phyloP scores from a whole-genome alignment of 2,888 invertebrate species.

The Drosophila glabriapex region DNA sequence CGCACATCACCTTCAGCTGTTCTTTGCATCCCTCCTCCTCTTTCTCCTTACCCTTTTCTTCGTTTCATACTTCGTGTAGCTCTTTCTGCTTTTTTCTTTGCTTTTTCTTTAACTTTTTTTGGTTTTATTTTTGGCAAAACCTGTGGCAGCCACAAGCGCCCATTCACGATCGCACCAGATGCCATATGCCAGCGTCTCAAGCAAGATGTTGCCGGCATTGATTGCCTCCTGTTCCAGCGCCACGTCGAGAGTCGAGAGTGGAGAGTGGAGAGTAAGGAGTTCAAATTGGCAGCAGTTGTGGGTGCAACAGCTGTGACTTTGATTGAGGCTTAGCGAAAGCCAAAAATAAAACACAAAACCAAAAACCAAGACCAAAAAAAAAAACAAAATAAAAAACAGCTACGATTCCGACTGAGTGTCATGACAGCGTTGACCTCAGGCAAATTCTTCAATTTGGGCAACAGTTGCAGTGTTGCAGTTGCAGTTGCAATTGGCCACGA shows the following conservation, averaged over 20 bases:
- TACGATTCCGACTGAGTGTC: conserved; percentile 55
- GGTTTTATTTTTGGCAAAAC: conserved; percentile 48
- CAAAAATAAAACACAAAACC: neutral
- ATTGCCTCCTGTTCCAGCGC: conserved; percentile 44
- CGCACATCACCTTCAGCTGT: conserved; percentile 15
- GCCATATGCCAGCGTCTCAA: conserved; percentile 40
- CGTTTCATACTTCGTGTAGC: neutral
- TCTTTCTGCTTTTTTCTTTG: neutral
- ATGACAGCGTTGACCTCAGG: conserved; percentile 73
- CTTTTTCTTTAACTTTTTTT: neutral
- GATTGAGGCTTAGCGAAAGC: conserved; percentile 38
- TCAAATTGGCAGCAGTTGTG: conserved; percentile 40
- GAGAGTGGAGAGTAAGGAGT: neutral
- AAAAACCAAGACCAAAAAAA: conserved; percentile 7
- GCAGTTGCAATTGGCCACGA: conserved; percentile 34
- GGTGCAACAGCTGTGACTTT: conserved; percentile 61
- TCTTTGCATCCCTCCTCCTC: neutral
- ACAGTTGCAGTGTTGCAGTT: conserved; percentile 48
- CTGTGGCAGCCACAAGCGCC: conserved; percentile 44
- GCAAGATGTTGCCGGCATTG: conserved; percentile 63
- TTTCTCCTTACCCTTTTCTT: neutral
- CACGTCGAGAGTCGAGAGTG: neutral
- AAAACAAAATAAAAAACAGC: conserved; percentile 13
- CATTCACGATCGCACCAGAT: conserved; percentile 49
- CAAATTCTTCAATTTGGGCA: conserved; percentile 53